Evolutionary conservation across 2,113 vertebrate species (phyloP), one percentile per base, ranked within the genome.

Genomic region (Gobius niger): DNA sequence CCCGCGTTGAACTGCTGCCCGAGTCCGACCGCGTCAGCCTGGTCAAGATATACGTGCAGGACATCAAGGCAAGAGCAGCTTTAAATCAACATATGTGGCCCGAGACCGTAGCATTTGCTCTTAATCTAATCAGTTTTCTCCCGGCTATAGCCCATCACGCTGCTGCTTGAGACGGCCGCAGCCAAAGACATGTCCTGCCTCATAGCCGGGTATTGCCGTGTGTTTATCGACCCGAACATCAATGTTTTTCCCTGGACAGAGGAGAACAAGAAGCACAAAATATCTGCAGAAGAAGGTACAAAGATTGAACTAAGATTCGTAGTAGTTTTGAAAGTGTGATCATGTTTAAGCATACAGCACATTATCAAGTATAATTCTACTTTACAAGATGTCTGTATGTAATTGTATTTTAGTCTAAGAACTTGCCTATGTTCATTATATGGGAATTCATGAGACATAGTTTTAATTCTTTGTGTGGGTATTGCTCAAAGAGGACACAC

Each of bases 11-110:
- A 78, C 93, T 99, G 74, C 86, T 85, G 0, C 94, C 94, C 4
- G 98, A 99, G 67, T 96, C 96, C 0, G 96, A 98, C 70, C 95
- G 93, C 79, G 95, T 98, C 77, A 96, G 96, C 93, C 89, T 94
- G 76, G 96, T 99, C 81, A 98, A 96, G 77, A 93, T 99, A 77
- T 98, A 98, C 89, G 90, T 99, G 67, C 95, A 98, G 86, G 96
- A 99, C 65, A 89, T 99, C 68, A 98, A 98, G 96, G 98, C 98
- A 88, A 76, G 84, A 64, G 24, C 88, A 44, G 0, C 47, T 19
- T 18, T 54, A 74, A 10, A 47, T 42, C 40, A 15, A 60, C 41
- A 44, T 42, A 42, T 42, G 61, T 42, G 57, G 40, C 57, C 40
- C 40, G 14, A 14, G 42, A 15, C 40, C 14, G 7, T 47, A 62